phyloP scores from a whole-genome alignment of 1,140 invertebrate species.

The Mylabris phalerata region DNA sequence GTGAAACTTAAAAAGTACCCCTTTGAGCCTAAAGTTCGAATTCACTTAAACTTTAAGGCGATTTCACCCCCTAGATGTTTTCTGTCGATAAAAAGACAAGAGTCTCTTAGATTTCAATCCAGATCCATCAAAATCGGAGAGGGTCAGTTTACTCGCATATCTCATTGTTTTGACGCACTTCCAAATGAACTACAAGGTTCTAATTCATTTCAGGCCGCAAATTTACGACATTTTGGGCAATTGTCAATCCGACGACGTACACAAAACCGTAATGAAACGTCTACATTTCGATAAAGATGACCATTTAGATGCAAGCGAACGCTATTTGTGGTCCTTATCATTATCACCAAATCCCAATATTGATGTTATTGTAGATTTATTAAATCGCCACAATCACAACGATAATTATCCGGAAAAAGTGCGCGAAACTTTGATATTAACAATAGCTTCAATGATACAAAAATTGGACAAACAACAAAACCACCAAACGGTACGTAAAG shows the following conservation, averaged over 20 bases:
- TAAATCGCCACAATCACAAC: constrained; percentile 44
- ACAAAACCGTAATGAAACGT: constrained; percentile 59
- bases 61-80: too few species aligned
- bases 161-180: too few species aligned
- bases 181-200: too few species aligned
- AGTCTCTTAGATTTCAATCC: too few species aligned
- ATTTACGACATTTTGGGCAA: constrained; percentile 64
- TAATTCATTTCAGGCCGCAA: constrained; percentile 47
- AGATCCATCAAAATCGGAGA: too few species aligned
- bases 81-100: too few species aligned
- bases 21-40: too few species aligned
- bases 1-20: too few species aligned
- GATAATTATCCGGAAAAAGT: constrained; percentile 50
- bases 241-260: constrained; percentile 56
- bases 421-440: constrained; percentile 56
- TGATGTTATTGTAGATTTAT: constrained; percentile 54
- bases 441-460: constrained; percentile 54
- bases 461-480: constrained; percentile 24
- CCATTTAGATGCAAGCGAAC: constrained; percentile 54
- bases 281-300: constrained; percentile 53
- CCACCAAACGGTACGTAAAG: constrained; percentile 5
- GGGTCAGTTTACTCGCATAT: too few species aligned
- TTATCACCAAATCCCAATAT: constrained; percentile 53
- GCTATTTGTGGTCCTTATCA: constrained; percentile 67
- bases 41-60: too few species aligned